Percentiles rank a stretch among this genome's conserved stretches.
Conservation (phyloP, 92 coral and sea anemone species). For the Chrysogorgia sp. region DNA sequence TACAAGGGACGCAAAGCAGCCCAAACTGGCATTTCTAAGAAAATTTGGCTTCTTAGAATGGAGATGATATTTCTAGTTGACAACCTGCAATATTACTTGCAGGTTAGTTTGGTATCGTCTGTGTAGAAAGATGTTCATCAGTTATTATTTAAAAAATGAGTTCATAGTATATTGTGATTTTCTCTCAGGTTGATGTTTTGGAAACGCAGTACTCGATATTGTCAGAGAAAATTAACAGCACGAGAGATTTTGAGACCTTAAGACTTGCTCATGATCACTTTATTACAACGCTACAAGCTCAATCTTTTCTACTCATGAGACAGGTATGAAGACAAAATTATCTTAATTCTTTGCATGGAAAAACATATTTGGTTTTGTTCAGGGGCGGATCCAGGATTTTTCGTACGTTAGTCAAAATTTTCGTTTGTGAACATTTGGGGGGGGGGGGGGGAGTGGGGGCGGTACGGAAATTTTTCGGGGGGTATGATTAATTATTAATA, state of each 20-base stretch:
- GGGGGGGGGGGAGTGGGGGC: background rate
- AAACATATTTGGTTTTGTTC: background rate
- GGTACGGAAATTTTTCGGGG: background rate
- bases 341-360: background rate
- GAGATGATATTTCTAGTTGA: constrained; percentile 98
- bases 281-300: constrained; percentile 89
- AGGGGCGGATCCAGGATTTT: too few species aligned
- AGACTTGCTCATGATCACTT: constrained; percentile 96
- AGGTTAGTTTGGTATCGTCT: constrained; percentile 55
- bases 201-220: constrained; percentile 89
- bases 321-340: constrained; percentile 74
- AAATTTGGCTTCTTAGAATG: constrained; percentile 90
- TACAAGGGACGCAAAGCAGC: constrained; percentile 81
- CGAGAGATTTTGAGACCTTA: constrained; percentile 92
- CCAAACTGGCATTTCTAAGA: constrained; percentile 67
- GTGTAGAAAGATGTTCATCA: too few species aligned
- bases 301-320: constrained; percentile 88
- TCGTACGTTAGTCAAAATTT: too few species aligned
- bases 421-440: too few species aligned
- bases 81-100: constrained; percentile 90
- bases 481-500: too few species aligned
- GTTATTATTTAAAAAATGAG: too few species aligned
- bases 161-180: too few species aligned
- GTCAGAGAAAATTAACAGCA: constrained; percentile 81
- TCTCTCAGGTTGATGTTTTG: constrained; percentile 88